Base-by-base conservation (phyloP, 2,113 vertebrate genomes). In the Channa argus region DNA sequence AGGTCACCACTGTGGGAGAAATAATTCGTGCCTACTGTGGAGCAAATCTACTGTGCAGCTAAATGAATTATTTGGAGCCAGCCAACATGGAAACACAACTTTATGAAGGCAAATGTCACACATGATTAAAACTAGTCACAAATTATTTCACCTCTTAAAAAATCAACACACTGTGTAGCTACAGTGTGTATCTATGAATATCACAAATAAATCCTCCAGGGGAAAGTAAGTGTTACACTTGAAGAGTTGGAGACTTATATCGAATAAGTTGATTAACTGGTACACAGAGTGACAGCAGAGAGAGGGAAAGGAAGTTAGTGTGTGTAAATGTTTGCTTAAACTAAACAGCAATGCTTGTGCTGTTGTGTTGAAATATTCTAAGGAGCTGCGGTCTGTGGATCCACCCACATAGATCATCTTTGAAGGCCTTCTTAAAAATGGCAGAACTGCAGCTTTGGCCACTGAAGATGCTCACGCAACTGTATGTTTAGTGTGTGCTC, bases 281-380 rank as follows among this genome's bases (percentile, higher is more conserved):
- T 68, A 52, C 44, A 44, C 3, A 24, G n/a, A 53, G 52, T 0
- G 45, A 37, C 39, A 24, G 24, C 8, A 14, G 69, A 74, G 41
- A 41, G 44, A 24, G 13, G 53, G 24, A 50, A 71, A 49, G 75
- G 38, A 12, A 69, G 56, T 1, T 33, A 38, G 66, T 65, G 62
- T 37, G 67, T 51, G 84, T 52, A 80, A 89, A 91, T 91, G 68
- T 89, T 91, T 87, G 84, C 81, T 85, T 64, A 45, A 77, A 77
- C 79, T 63, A 73, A 83, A 86, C 79, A 82, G 65, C 52, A 38
- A 58, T 78, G 78, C 82, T 84, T 66, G 69, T 73, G 62, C 15
- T 12, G 53, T 65, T 38, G 51, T 75, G 77, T 77, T 68, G 66
- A 78, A 84, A 82, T 88, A 79, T 81, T 79, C 67, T 5, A 68